phyloP scores from a whole-genome alignment of 2,888 invertebrate genomes.

The Elmis aenea region DNA sequence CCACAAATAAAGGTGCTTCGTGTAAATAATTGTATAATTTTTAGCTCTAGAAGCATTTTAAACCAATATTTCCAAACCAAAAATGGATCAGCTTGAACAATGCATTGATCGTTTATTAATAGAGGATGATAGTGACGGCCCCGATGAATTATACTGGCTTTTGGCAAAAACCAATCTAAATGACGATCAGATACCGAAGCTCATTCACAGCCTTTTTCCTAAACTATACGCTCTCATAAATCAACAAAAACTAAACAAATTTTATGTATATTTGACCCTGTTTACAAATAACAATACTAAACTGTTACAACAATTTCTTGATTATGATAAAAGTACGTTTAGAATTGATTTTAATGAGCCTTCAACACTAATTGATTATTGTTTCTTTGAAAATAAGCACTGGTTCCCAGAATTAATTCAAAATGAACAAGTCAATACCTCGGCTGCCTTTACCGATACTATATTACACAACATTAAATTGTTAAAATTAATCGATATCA shows the following conservation, averaged over 20 bases:
- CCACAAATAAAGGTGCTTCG: too few relatives aligned
- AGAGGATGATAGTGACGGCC: slow-evolving; percentile 4
- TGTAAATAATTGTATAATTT: too few relatives aligned
- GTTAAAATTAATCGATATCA: slow-evolving; percentile 30
- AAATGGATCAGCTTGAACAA: slow-evolving; percentile 14
- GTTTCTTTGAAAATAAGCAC: slow-evolving; percentile 35
- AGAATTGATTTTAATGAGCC: slow-evolving; percentile 32
- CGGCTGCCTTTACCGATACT: slow-evolving; percentile 20
- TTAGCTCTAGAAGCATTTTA: too few relatives aligned
- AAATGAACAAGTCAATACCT: slow-evolving; percentile 20
- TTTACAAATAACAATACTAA: slow-evolving; percentile 16
- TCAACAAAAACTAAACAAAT: slow-evolving; percentile 14
- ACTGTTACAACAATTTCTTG: slow-evolving; percentile 12
- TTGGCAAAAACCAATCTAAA: slow-evolving; percentile 9
- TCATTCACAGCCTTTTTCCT: slow-evolving; percentile 13
- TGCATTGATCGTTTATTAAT: slow-evolving; percentile 9
- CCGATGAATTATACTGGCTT: slow-evolving; percentile 10
- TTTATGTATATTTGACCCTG: slow-evolving; percentile 22
- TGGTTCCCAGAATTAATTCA: slow-evolving; percentile 39
- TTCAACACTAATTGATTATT: slow-evolving; percentile 36
- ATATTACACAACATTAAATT: slow-evolving; percentile 29
- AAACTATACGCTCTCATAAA: slow-evolving; percentile 14
- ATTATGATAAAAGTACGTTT: slow-evolving; percentile 30
- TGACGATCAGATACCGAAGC: slow-evolving; percentile 6
- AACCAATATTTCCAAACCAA: too few relatives aligned